phyloP scores from a whole-genome alignment of 2,888 invertebrate species.

The Resseliella maxima region DNA sequence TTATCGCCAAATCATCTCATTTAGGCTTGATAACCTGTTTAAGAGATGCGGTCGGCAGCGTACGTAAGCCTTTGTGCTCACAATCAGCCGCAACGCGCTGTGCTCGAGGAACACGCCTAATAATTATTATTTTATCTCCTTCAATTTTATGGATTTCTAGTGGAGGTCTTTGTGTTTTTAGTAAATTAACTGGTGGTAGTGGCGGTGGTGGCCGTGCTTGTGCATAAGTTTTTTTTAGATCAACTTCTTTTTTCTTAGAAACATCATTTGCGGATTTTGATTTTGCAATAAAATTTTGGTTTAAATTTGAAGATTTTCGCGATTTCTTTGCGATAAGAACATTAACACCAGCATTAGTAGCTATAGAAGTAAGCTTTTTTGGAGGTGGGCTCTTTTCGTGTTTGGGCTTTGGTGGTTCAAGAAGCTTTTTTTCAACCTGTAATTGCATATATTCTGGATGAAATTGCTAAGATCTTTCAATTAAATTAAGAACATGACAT shows the following conservation, averaged over 20 bases:
- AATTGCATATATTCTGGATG: neutral
- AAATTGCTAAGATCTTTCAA: conserved; percentile 9
- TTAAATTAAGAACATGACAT: neutral
- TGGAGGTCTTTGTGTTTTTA: conserved; percentile 64
- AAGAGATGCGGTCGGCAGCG: neutral
- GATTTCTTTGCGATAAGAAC: neutral
- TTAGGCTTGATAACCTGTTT: conserved; percentile 50
- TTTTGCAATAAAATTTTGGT: neutral
- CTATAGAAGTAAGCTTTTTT: conserved; percentile 41
- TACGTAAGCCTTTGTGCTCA: conserved; percentile 13
- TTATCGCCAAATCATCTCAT: no score
- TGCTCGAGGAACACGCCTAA: conserved; percentile 65
- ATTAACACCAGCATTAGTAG: neutral
- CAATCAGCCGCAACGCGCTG: neutral
- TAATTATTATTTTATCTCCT: conserved; percentile 68
- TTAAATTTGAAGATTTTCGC: neutral
- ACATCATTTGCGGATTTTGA: conserved; percentile 4
- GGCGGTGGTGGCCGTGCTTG: conserved; percentile 10
- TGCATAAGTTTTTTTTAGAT: neutral
- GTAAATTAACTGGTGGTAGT: conserved; percentile 55
- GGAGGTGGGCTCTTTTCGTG: conserved; percentile 53
- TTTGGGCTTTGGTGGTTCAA: conserved; percentile 61
- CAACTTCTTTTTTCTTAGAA: neutral
- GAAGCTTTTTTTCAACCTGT: conserved; percentile 56
- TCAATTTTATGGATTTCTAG: conserved; percentile 67